Evolutionary conservation across 64 coral and sea anemone species (phyloP), one percentile per base, ranked within the genome.

Genomic region (Pachyseris speciosa): DNA sequence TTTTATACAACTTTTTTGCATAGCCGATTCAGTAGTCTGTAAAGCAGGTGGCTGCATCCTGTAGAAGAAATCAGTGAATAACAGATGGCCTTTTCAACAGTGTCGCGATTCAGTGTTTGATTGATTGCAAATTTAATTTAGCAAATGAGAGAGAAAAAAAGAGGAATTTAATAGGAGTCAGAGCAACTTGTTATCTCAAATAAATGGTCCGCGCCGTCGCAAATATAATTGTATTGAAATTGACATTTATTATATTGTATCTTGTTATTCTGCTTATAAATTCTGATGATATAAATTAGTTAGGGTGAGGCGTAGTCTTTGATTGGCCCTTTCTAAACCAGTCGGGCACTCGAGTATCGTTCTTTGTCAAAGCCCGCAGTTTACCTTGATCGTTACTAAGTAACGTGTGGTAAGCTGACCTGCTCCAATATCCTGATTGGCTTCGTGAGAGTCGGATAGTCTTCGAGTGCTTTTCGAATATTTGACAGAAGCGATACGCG

Each of bases 141-240:
- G 33, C 53, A 60, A 61, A 61, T 44, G 40, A 45, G 20, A 74
- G 22, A 47, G 70, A 28, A 74, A 74, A 69, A 81, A 22, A 81
- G 77, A 81, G 32, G 77, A 81, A 81, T 81, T 81, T 81, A 61
- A 81, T 81, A 81, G 77, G 50, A 81, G 51, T 61, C 77, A 81
- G n/a, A 80, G 53, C 51, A 61, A 81, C 51, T 38, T 81, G 77
- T 81, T 79, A 79, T 79, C 75, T 81, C 77, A 34, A 60, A 40
- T n/a, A 74, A 79, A 80, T 80, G 77, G 55, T 81, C 53, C 32
- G 77, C 77, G 51, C 53, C 36, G 77, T 81, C 34, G 53, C 77
- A 81, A 81, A 81, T 81, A 81, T 81, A 81, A 81, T 81, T 81
- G 77, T 81, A 81, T 63, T 81, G 77, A 81, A 81, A 81, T 81